phyloP scores from a whole-genome alignment of 1,140 invertebrate genomes.

The Brachionus plicatilis region DNA sequence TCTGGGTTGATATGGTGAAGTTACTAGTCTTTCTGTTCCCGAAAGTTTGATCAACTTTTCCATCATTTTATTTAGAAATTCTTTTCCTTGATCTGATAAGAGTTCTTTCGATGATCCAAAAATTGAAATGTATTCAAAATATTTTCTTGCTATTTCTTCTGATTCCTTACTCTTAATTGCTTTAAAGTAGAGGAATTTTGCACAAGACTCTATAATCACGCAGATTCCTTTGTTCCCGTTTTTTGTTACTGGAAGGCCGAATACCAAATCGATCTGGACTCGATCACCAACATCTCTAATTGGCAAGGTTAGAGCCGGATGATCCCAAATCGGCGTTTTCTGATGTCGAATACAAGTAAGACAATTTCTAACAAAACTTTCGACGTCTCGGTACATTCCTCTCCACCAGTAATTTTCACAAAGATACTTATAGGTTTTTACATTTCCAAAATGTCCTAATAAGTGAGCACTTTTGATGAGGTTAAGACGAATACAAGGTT shows the following conservation, averaged over 20 bases:
- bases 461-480: background rate
- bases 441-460: conserved; percentile 3
- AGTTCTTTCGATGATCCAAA: conserved; percentile 4
- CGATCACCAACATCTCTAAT: background rate
- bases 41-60: background rate
- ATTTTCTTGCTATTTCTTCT: background rate
- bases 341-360: background rate
- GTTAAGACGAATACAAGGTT: background rate
- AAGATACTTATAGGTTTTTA: background rate
- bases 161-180: background rate
- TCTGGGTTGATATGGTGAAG: conserved; percentile 23
- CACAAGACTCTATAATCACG: background rate
- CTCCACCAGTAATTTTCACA: background rate
- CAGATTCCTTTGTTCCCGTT: background rate
- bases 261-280: background rate
- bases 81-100: conserved; percentile 1
- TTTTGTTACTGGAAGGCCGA: background rate
- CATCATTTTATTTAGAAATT: conserved; percentile 2
- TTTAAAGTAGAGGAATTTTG: background rate
- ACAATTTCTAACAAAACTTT: background rate
- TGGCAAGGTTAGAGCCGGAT: background rate
- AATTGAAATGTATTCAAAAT: background rate
- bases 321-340: background rate
- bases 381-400: background rate
- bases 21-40: background rate